phyloP scores from a whole-genome alignment of 2,888 invertebrate species.

The Brachyopa scutellaris region DNA sequence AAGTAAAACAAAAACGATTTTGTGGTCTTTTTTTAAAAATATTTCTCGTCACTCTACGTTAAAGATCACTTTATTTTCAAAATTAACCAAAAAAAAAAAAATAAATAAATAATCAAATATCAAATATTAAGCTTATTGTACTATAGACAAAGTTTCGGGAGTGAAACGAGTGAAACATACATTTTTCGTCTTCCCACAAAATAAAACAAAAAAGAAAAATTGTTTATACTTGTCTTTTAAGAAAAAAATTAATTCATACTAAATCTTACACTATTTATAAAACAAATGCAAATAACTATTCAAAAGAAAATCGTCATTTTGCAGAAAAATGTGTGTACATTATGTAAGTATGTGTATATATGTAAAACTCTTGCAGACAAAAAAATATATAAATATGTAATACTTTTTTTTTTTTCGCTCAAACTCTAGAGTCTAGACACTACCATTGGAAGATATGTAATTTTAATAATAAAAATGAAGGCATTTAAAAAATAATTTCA shows the following conservation, averaged over 20 bases:
- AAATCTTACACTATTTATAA: constrained; percentile 6
- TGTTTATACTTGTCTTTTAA: too few species aligned
- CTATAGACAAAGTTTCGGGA: constrained; percentile 26
- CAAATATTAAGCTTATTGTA: constrained; percentile 10
- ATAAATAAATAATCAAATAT: neutral
- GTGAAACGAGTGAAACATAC: constrained; percentile 31
- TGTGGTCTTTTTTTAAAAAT: constrained; percentile 30
- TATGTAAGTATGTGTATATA: neutral
- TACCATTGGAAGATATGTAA: constrained; percentile 25
- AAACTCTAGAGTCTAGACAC: constrained; percentile 3
- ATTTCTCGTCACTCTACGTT: constrained; percentile 7
- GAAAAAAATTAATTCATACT: neutral
- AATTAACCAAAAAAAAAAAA: neutral
- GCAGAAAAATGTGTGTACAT: constrained; percentile 1
- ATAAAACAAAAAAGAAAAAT: neutral
- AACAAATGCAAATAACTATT: constrained; percentile 19
- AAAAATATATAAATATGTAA: neutral
- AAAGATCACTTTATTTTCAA: constrained; percentile 27
- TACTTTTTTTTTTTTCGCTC: neutral
- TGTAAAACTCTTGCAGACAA: constrained; percentile 23
- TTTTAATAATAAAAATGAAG: neutral
- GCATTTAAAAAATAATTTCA: neutral
- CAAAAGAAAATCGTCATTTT: constrained; percentile 15
- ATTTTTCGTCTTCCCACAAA: constrained; percentile 22
- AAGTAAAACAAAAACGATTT: constrained; percentile 63